Evolutionary conservation across 2,113 vertebrate species (phyloP), one percentile per base, ranked within the genome.

Genomic region (Cephalopterus ornatus): DNA sequence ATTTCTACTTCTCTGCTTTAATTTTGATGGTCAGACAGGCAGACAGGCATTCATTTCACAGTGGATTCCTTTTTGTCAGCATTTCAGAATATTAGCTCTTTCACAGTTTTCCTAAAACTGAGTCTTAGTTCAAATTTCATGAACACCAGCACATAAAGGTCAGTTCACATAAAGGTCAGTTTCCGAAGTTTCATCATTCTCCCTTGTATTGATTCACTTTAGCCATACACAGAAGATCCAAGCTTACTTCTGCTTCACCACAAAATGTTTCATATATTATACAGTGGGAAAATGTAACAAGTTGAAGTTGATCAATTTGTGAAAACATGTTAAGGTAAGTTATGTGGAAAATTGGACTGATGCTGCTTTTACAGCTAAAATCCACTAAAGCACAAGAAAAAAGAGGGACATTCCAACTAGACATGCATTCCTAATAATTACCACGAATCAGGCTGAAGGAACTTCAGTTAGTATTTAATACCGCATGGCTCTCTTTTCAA

Each of bases 1-100:
- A 93, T 91, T 94, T 95, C 94, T 90, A 96, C 79, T 96, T 97
- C 86, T 89, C 75, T 95, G 89, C 86, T 92, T 98, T 96, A 96
- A 96, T 97, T 97, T 92, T 95, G 96, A 97, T 74, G 90, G 50
- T 93, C 94, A 93, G 93, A 93, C 95, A 86, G 67, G 91, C 89
- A 97, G 96, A 96, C 67, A 96, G 85, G 71, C 90, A 75, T 84
- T 93, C 96, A 87, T 96, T 95, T 97, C 90, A 97, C 93, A 92
- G 82, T 49, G 50, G 91, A 91, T 95, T 89, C 84, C 84, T 97
- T 98, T 90, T 91, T 97, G 89, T 96, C 95, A 95, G 88, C 82
- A 93, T 92, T 97, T 96, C 88, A 89, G 80, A 89, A 95, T 91
- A 96, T 94, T 79, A 94, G 85, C 77, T 97, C 62, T 83, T 94